These are phyloP conservation scores for Addax nasomaculatus DNA, from an alignment of 2,113 vertebrate species.

Conservation along the genomic window DNA sequence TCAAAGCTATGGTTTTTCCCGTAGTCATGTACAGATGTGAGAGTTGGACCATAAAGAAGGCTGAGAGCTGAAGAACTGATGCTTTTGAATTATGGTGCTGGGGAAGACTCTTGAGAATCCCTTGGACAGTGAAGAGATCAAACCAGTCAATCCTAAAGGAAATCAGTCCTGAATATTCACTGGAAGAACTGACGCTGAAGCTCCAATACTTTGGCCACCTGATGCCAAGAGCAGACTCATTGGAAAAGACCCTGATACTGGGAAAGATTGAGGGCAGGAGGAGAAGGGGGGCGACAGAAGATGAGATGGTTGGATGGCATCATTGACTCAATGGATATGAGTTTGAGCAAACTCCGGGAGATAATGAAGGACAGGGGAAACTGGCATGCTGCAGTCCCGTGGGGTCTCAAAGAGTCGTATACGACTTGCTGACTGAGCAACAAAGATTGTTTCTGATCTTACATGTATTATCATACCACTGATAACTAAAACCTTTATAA, in stretches of 20 bases:
- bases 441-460: neutral
- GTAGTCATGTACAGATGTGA: rapidly evolving
- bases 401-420: neutral
- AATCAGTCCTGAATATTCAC: neutral
- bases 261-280: neutral
- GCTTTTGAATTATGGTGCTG: neutral
- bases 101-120: neutral
- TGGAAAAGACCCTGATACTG: neutral
- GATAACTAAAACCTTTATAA: neutral
- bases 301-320: neutral
- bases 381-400: neutral
- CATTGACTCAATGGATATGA: neutral
- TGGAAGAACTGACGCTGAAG: neutral
- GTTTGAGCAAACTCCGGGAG: neutral
- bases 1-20: neutral
- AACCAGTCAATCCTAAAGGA: neutral
- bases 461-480: neutral
- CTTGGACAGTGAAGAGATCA: neutral
- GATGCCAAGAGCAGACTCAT: neutral
- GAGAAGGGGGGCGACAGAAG: neutral
- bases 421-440: neutral
- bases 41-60: neutral
- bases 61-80: neutral
- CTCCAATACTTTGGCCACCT: neutral
- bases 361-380: neutral